Evolutionary conservation across 2,113 vertebrate genomes (phyloP), one percentile per base, ranked within the genome.

Genomic region (Sander vitreus): DNA sequence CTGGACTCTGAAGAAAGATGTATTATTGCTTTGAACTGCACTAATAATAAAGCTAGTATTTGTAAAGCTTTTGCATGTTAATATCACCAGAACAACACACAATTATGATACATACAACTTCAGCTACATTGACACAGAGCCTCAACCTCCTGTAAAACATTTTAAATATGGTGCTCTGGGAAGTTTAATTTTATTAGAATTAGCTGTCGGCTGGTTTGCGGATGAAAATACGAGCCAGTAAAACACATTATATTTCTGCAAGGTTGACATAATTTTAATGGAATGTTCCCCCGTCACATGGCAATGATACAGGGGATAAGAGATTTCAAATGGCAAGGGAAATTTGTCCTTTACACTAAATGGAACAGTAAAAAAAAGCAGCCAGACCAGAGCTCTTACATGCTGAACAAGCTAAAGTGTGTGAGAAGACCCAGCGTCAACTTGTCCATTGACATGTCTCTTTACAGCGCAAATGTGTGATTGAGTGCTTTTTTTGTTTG

Each of bases 191-290:
- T 76, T 83, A 81, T 90, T 82, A 84, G 66, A 88, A 90, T 90
- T 75, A 91, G 88, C 69, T 89, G 80, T 85, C 72, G 27, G 55
- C 70, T 73, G 81, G 68, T 64, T 71, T 0, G 0, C 19, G 27
- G 78, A 83, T 86, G 33, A 88, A 63, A 90, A 76, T 88, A 76
- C 11, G 5, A 68, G 79, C 70, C 71, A 59, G 12, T 92, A 88
- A 92, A 87, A 91, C 60, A 64, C 51, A 36, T 79, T 64, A 67
- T 73, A 73, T 80, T 82, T 90, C 85, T 92, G 90, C 85, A 81
- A 69, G 83, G 84, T 66, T 90, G 87, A 81, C 89, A 88, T 68
- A 16, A 88, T 93, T 93, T 93, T 88, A 92, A 93, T 91, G 57
- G 71, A 90, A 80, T 53, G 66, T 88, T 84, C 57, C 50, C 21